Base-by-base conservation (phyloP, 2,888 invertebrate species). In the Belgica antarctica region DNA sequence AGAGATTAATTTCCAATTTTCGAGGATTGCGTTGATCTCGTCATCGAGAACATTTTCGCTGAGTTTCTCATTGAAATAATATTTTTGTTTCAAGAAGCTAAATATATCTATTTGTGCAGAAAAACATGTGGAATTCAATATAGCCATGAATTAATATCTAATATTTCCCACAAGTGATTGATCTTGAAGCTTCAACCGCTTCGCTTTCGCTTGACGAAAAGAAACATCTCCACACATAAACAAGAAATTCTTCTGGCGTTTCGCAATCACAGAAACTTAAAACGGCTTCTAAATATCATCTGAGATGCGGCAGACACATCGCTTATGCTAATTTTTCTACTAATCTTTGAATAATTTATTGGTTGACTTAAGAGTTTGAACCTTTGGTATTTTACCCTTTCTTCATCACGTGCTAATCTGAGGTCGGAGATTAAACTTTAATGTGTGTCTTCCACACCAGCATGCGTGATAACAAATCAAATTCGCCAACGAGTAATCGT, bases 331-430 rank as follows among this genome's bases (percentile, higher is more conserved):
- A 63, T 63, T 63, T 63, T 41, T 36, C 22, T 34, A n/a, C n/a
- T 63, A 63, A 63, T 63, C 63, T 63, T 36, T 36, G n/a, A 63
- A 63, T 63, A 41, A 63, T 63, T 63, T 63, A 63, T 63, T 22
- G 52, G 52, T 52, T 52, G 17, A 52, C 22, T 52, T 41, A 41
- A n/a, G 41, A 17, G 52, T 31, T 31, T 31, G 31, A 31, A 31
- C 41, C 41, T 12, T 22, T 52, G 17, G 4, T 15, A 24, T 52
- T 52, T 19, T 24, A 52, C 8, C 52, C 52, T 52, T 52, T 52
- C 8, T 34, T 34, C 10, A 8, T 7, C 10, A 8, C 34, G 7
- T 7, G 34, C 10, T 34, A 10, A 8, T 7, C 41, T n/a, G 22
- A 52, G 52, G 8, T 52, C 52, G 41, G 41, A 12, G 41, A 15